phyloP scores from a whole-genome alignment of 1,140 invertebrate species.

The Nasonia longicornis region DNA sequence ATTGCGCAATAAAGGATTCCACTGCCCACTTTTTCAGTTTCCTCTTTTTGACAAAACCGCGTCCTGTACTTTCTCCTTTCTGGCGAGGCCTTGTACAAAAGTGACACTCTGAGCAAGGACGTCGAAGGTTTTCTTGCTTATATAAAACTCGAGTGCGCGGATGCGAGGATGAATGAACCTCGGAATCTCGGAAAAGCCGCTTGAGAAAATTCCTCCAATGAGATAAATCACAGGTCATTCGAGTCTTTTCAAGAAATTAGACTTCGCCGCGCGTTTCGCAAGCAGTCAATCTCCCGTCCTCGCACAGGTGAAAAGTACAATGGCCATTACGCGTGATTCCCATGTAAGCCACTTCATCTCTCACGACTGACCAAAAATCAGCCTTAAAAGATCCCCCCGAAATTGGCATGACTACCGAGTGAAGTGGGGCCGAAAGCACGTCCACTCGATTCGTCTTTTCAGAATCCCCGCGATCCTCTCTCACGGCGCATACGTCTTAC shows the following conservation, averaged over 20 bases:
- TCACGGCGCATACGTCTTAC: neutral
- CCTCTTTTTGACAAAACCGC: neutral
- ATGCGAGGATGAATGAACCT: neutral
- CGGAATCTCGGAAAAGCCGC: neutral
- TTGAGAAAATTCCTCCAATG: neutral
- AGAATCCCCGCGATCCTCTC: neutral
- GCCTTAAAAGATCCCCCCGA: neutral
- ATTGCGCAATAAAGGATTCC: neutral
- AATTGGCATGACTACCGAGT: slow-evolving; percentile 20
- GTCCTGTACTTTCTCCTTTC: neutral
- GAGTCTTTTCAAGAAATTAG: neutral
- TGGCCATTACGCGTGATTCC: neutral
- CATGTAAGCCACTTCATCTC: neutral
- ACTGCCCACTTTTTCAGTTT: neutral
- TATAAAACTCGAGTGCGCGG: neutral
- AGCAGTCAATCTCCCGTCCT: neutral
- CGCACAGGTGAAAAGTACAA: neutral
- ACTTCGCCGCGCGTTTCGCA: neutral
- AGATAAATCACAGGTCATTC: neutral
- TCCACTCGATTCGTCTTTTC: slow-evolving; percentile 3
- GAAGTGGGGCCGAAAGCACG: neutral
- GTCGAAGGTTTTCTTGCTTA: neutral
- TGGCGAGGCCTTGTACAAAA: neutral
- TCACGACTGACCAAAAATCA: neutral
- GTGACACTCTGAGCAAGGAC: neutral